A percentile compares a stretch with the other conserved stretches of the same genome.
phyloP scores from a whole-genome alignment of 2,797 vertebrate genomes.

The Borostomias antarcticus region DNA sequence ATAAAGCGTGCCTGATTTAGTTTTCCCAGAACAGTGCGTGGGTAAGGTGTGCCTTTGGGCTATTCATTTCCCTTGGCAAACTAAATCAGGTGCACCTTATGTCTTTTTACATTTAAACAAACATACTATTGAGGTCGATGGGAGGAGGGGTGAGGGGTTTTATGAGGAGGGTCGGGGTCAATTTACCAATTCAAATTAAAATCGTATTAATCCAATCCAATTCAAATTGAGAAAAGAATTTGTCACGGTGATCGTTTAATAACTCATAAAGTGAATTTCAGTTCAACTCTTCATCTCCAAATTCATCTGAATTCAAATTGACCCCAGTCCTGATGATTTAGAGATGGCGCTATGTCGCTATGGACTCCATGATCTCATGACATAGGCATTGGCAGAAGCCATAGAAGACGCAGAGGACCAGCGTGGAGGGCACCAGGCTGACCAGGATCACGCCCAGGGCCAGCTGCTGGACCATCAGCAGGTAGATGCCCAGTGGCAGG shows the following conservation, averaged over 20 bases:
- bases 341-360: slow-evolving; percentile 49
- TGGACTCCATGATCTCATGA: slow-evolving; percentile 77
- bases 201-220: background rate
- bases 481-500: slow-evolving; percentile 88
- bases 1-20: background rate
- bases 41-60: background rate
- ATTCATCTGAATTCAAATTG: background rate
- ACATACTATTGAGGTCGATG: background rate
- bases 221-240: background rate
- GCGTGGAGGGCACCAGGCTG: slow-evolving; percentile 86
- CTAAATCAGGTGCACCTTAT: background rate
- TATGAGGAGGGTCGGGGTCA: background rate
- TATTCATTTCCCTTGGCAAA: background rate
- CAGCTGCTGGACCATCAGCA: slow-evolving; percentile 87
- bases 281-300: background rate
- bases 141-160: background rate
- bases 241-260: background rate
- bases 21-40: background rate
- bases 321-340: background rate
- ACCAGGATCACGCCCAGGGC: slow-evolving; percentile 83
- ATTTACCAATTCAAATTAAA: background rate
- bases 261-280: background rate
- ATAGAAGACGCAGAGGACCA: slow-evolving; percentile 85
- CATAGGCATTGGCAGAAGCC: slow-evolving; percentile 89
- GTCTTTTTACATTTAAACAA: background rate